These are phyloP conservation scores for Dynastes hyllus DNA, from an alignment of 2,888 invertebrate species.

Conservation along the genomic window DNA sequence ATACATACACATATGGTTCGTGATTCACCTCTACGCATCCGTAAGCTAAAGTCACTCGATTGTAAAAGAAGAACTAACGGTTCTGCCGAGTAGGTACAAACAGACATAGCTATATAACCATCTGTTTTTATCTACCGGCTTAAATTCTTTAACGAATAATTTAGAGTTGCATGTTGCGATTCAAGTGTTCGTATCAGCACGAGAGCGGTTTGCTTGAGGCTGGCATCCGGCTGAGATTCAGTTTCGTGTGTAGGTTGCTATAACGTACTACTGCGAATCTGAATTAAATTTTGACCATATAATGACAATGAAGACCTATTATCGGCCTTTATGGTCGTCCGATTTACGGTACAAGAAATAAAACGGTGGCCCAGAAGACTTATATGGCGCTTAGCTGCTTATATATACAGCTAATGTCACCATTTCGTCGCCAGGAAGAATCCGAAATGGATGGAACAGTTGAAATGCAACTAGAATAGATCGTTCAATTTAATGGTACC, in stretches of 20 bases:
- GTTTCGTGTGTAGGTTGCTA: conserved; percentile 16
- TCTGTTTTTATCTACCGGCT: conserved; percentile 29
- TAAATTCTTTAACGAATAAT: conserved; percentile 37
- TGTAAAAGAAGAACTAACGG: conserved; percentile 36
- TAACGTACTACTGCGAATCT: neutral
- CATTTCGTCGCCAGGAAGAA: conserved; percentile 13
- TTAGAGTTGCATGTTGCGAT: neutral
- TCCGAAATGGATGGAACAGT: conserved; percentile 17
- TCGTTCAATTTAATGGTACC: conserved; percentile 25
- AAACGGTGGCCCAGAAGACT: conserved; percentile 32
- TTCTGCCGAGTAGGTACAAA: conserved; percentile 13
- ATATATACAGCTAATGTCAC: conserved; percentile 25
- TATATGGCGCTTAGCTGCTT: conserved; percentile 37
- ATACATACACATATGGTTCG: conserved; percentile 19
- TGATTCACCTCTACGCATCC: conserved; percentile 38
- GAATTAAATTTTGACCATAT: conserved; percentile 38
- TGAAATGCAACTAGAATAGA: conserved; percentile 11
- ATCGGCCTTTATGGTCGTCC: conserved; percentile 9
- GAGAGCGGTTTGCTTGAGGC: conserved; percentile 2
- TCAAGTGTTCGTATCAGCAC: neutral
- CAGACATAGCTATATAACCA: neutral
- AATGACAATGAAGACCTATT: conserved; percentile 7
- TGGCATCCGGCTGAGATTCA: neutral
- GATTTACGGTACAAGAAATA: conserved; percentile 34
- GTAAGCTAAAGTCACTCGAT: conserved; percentile 25